These are phyloP conservation scores for Irena cyanogastra DNA, from an alignment of 2,113 vertebrate species.

Conservation along the genomic window DNA sequence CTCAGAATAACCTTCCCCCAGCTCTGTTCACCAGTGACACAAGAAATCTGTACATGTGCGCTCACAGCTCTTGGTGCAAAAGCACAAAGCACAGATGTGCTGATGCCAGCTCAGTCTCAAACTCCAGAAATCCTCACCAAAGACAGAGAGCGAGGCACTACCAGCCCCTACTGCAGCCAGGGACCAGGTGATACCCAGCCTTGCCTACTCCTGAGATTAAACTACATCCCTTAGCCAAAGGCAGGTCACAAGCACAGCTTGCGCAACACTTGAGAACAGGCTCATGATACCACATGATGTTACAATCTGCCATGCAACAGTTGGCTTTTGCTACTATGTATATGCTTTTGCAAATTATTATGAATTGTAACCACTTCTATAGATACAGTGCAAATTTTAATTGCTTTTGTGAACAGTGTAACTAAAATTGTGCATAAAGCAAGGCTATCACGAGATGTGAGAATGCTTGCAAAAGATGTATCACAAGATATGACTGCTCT, in stretches of 20 bases:
- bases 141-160: background rate
- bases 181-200: background rate
- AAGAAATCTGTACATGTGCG: background rate
- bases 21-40: background rate
- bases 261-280: background rate
- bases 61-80: background rate
- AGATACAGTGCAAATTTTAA: too few species aligned
- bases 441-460: background rate
- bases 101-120: background rate
- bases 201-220: background rate
- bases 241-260: background rate
- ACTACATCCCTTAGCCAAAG: background rate
- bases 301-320: background rate
- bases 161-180: background rate
- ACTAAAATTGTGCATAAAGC: background rate
- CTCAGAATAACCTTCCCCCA: background rate
- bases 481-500: background rate
- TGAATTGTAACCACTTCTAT: background rate
- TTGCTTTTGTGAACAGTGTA: background rate
- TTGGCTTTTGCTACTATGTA: background rate
- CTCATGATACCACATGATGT: background rate
- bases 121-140: background rate
- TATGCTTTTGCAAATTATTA: too few species aligned
- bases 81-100: background rate
- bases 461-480: background rate